Evolutionary conservation across 2,797 vertebrate species (phyloP).

Genomic region (Graptemys geographica): DNA sequence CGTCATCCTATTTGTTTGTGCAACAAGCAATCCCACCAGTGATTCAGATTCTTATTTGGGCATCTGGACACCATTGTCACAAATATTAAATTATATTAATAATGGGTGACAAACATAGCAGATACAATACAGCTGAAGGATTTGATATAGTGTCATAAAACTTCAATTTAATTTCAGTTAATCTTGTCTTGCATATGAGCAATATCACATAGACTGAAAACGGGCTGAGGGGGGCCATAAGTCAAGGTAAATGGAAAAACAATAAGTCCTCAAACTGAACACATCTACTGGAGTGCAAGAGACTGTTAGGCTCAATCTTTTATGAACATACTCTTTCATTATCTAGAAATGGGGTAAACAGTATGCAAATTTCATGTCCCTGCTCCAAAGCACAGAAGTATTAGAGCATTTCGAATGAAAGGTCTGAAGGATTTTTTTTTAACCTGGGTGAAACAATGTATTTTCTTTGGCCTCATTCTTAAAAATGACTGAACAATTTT

Average conservation of each 20-base stretch:
- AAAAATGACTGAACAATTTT: not conserved
- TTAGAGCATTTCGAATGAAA: not conserved
- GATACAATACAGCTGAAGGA: not conserved
- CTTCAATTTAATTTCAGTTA: not conserved
- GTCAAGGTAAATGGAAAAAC: constrained; percentile 18
- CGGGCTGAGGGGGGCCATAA: not conserved
- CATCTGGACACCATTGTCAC: not conserved
- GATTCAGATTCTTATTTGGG: not conserved
- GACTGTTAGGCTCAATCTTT: not conserved
- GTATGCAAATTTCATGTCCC: not conserved
- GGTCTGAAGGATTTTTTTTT: not conserved
- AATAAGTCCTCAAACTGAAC: too few species aligned
- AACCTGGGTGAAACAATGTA: not conserved
- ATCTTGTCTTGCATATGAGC: not conserved
- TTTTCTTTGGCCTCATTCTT: not conserved
- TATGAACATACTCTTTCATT: not conserved
- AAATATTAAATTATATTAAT: not conserved
- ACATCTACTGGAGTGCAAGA: not conserved
- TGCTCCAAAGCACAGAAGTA: not conserved
- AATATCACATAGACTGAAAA: not conserved
- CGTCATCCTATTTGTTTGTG: not conserved
- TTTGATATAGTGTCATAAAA: too few species aligned
- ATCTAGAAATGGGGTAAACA: not conserved
- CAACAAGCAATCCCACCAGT: not conserved
- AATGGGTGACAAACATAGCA: not conserved